Evolutionary conservation across 2,888 invertebrate genomes (phyloP).

Genomic region (Cremastinae sp.): DNA sequence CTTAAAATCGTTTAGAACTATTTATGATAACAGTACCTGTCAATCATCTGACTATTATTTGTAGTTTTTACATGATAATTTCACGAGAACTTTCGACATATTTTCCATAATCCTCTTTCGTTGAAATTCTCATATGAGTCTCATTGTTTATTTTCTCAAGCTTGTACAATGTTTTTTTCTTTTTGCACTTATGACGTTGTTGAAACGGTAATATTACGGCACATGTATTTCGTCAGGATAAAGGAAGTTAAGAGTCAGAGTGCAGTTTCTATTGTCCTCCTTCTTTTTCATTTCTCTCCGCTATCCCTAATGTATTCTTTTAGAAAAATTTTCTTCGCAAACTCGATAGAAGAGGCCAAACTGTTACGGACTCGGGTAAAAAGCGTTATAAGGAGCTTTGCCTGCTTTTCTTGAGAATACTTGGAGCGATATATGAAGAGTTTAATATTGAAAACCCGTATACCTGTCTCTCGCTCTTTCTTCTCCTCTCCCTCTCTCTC

Average conservation of each 20-base stretch:
- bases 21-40: too few relatives aligned
- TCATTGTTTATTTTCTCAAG: neutral
- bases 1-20: too few relatives aligned
- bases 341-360: conserved; percentile 46
- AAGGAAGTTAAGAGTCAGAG: conserved; percentile 25
- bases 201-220: conserved; percentile 6
- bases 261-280: conserved; percentile 30
- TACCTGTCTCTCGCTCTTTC: neutral
- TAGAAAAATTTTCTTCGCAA: conserved; percentile 48
- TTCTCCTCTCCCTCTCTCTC: conserved; percentile 13
- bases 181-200: conserved; percentile 4
- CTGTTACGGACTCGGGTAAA: conserved; percentile 29
- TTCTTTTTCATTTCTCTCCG: conserved; percentile 37
- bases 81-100: too few relatives aligned
- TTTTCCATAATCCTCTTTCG: too few relatives aligned
- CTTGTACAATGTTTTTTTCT: neutral
- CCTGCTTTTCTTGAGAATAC: conserved; percentile 41
- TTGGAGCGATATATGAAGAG: conserved; percentile 39
- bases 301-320: conserved; percentile 55
- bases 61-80: too few relatives aligned
- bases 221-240: conserved; percentile 30
- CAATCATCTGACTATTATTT: too few relatives aligned
- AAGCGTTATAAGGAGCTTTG: conserved; percentile 44
- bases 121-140: too few relatives aligned
- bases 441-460: conserved; percentile 47